Conservation (phyloP, 2,113 vertebrate species). For the Apus apus region DNA sequence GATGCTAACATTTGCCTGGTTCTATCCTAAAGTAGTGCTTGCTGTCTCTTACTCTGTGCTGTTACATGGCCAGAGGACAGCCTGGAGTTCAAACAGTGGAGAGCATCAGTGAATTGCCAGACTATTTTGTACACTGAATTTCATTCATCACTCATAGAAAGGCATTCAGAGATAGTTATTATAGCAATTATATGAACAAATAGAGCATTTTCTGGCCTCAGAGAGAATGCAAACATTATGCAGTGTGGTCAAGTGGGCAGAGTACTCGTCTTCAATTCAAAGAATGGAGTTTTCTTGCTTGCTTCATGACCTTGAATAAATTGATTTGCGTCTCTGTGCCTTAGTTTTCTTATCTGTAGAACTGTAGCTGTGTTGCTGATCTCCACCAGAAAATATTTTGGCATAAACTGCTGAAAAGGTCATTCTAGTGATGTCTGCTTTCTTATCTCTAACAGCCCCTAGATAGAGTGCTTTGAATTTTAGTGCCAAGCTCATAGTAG, state of each 20-base stretch:
- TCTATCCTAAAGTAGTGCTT: background rate
- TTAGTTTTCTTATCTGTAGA: background rate
- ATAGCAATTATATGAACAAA: slow-evolving; percentile 13
- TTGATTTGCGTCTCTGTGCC: background rate
- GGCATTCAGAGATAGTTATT: slow-evolving; percentile 1
- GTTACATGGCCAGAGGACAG: background rate
- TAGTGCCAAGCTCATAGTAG: background rate
- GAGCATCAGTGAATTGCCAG: background rate
- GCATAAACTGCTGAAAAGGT: background rate
- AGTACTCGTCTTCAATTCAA: background rate
- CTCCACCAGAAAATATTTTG: background rate
- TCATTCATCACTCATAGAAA: background rate
- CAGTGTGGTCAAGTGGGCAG: slow-evolving; percentile 27
- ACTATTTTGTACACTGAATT: background rate
- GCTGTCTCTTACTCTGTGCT: background rate
- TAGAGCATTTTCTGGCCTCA: background rate
- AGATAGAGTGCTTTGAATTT: background rate
- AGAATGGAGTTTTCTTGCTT: background rate
- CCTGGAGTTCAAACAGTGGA: background rate
- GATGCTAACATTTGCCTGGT: background rate
- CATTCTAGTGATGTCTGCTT: background rate
- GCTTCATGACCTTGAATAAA: background rate
- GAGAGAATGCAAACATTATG: slow-evolving; percentile 51
- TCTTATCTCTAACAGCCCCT: background rate
- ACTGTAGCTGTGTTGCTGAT: background rate